These are phyloP conservation scores for Limnothrissa miodon DNA, from an alignment of 2,113 vertebrate species.

Conservation along the genomic window DNA sequence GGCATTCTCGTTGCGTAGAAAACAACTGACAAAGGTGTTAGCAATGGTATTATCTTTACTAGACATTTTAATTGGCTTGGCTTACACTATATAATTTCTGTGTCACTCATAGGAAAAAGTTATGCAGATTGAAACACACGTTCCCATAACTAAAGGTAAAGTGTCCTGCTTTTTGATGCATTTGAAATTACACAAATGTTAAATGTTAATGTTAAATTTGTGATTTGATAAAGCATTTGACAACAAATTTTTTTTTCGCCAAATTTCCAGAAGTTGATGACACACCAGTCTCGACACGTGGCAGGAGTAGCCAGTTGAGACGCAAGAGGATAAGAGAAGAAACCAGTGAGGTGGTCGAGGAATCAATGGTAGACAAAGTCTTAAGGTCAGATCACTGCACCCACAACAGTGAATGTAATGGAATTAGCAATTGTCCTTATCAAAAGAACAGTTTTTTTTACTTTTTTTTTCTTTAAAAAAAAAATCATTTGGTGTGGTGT, in stretches of 20 bases:
- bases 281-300: constrained; percentile 45
- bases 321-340: constrained; percentile 47
- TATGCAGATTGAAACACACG: constrained; percentile 26
- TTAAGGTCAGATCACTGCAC: constrained; percentile 49
- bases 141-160: neutral
- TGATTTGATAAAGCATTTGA: neutral
- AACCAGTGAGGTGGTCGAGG: constrained; percentile 27
- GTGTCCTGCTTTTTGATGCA: neutral
- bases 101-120: constrained; percentile 56
- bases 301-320: constrained; percentile 63
- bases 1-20: too few species aligned
- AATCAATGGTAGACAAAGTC: constrained; percentile 40
- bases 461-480: neutral
- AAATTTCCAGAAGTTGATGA: constrained; percentile 52
- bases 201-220: neutral
- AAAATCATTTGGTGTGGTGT: constrained; percentile 2
- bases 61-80: neutral
- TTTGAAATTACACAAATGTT: neutral
- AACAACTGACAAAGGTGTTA: too few species aligned
- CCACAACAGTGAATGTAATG: neutral
- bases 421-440: neutral
- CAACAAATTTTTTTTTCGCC: neutral
- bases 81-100: constrained; percentile 8
- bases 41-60: neutral
- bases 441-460: neutral